Evolutionary conservation across 2,888 invertebrate species (phyloP).

Genomic region (Merodon equestris): DNA sequence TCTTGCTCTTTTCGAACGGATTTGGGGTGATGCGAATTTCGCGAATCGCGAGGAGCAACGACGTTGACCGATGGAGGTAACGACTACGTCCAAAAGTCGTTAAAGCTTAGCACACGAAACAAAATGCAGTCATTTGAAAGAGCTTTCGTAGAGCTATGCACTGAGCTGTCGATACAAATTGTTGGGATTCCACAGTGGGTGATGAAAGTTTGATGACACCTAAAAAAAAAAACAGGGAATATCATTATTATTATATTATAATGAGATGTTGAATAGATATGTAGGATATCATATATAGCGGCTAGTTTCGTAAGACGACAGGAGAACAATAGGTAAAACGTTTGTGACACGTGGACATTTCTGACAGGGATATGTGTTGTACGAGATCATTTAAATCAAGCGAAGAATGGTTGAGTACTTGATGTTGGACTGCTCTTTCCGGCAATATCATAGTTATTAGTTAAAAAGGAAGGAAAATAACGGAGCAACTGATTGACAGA

Average conservation of each 20-base stretch:
- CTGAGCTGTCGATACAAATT: constrained; percentile 1
- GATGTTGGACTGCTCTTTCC: no score
- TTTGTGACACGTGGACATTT: no score
- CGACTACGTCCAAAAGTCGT: constrained; percentile 36
- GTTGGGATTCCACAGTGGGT: constrained; percentile 31
- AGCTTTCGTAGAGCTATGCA: constrained; percentile 44
- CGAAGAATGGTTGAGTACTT: no score
- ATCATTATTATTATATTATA: neutral
- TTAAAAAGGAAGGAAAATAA: no score
- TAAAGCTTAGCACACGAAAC: constrained; percentile 44
- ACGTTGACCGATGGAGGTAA: constrained; percentile 8
- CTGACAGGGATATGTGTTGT: no score
- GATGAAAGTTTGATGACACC: neutral
- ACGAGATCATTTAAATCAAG: no score
- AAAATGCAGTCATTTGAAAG: constrained; percentile 56
- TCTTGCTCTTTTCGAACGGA: neutral
- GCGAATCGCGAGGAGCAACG: constrained; percentile 1
- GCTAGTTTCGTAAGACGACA: no score
- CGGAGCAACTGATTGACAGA: no score
- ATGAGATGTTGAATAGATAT: no score
- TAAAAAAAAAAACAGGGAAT: neutral
- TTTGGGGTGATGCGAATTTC: constrained; percentile 7
- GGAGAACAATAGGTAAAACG: no score
- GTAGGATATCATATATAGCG: no score
- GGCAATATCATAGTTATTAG: no score